Evolutionary conservation across 2,888 invertebrate species (phyloP).

Genomic region (Trichogramma evanescens): DNA sequence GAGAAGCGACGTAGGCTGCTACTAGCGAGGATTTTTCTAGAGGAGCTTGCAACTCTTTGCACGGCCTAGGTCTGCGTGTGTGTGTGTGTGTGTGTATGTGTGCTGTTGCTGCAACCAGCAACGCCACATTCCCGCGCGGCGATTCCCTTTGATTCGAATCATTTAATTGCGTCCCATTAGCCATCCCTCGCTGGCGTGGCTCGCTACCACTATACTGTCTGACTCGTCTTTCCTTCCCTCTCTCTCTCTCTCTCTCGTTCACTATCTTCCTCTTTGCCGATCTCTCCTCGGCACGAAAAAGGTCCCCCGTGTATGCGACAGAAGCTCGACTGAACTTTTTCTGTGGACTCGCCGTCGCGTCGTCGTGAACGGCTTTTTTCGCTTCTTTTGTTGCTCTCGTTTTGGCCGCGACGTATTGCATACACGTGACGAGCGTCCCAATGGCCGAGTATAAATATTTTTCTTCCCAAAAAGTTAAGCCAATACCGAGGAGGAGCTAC

Average conservation of each 20-base stretch:
- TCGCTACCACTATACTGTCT: conserved; percentile 9
- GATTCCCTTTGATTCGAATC: conserved; percentile 47
- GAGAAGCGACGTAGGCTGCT: conserved; percentile 35
- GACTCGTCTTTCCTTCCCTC: conserved; percentile 1
- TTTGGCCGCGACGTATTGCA: conserved; percentile 15
- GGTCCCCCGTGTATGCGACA: conserved; percentile 5
- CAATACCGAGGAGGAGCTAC: no score
- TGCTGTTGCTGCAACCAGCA: conserved; percentile 29
- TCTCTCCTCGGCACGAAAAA: conserved; percentile 19
- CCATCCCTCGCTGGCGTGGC: conserved; percentile 24
- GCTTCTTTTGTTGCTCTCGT: conserved; percentile 1
- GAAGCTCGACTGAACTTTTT: conserved; percentile 42
- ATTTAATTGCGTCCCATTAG: conserved; percentile 49
- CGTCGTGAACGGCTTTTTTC: conserved; percentile 32
- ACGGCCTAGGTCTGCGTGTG: background rate
- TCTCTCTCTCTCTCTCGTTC: conserved; percentile 14
- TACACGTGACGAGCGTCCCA: conserved; percentile 27
- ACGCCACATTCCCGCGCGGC: conserved; percentile 46
- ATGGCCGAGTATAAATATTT: conserved; percentile 17
- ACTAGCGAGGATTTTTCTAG: conserved; percentile 46
- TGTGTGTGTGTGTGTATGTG: conserved; percentile 20
- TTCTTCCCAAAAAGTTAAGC: background rate
- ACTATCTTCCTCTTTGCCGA: conserved; percentile 22
- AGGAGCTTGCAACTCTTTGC: conserved; percentile 19
- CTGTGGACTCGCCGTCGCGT: conserved; percentile 37